Conservation (phyloP, 2,888 invertebrate genomes). For the Pandemis corylana region DNA sequence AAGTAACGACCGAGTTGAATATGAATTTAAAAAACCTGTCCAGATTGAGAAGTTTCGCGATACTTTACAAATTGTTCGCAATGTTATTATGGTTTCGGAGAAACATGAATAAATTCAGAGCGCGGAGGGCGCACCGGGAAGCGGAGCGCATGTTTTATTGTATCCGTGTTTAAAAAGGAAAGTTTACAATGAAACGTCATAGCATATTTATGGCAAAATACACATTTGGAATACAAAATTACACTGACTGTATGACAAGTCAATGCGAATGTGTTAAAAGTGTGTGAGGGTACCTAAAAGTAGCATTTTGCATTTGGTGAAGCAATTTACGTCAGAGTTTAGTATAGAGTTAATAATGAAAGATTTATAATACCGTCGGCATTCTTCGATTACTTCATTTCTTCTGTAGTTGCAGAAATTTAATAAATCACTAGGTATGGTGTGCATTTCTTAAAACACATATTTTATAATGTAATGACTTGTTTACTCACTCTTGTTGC, state of each 20-base stretch:
- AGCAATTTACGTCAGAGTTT: not conserved
- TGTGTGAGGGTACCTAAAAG: not conserved
- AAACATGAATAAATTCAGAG: slow-evolving; percentile 64
- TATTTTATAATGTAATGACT: too few relatives aligned
- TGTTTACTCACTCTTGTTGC: too few relatives aligned
- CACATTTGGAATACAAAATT: slow-evolving; percentile 10
- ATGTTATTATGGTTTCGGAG: slow-evolving; percentile 58
- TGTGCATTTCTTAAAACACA: too few relatives aligned
- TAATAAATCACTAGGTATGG: too few relatives aligned
- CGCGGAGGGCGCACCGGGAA: slow-evolving; percentile 50
- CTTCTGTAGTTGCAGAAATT: too few relatives aligned
- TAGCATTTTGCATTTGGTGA: not conserved
- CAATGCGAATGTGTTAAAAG: not conserved
- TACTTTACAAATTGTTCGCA: slow-evolving; percentile 61
- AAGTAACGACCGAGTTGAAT: slow-evolving; percentile 49
- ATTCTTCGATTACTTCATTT: too few relatives aligned
- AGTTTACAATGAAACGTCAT: slow-evolving; percentile 42
- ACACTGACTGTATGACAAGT: not conserved
- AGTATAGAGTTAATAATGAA: not conserved
- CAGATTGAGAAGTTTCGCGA: slow-evolving; percentile 59
- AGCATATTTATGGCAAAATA: slow-evolving; percentile 39
- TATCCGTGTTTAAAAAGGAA: slow-evolving; percentile 42
- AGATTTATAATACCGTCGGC: too few relatives aligned
- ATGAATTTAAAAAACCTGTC: slow-evolving; percentile 59
- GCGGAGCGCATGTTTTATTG: slow-evolving; percentile 38